Conservation (phyloP, 2,888 invertebrate species). For the Apocheima hispidaria region DNA sequence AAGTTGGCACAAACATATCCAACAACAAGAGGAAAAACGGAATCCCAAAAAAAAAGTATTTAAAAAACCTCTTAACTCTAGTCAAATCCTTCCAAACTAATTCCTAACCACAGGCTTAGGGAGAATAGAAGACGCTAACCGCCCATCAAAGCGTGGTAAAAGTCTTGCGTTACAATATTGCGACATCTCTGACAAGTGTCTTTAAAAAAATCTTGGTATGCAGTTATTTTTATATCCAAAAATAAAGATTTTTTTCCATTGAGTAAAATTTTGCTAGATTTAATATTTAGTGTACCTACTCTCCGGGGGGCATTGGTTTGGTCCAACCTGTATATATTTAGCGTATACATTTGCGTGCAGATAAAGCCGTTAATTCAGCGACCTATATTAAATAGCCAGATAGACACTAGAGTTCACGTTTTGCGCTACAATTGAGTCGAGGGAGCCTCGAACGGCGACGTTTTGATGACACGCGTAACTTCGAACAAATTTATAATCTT, state of each 20-base stretch:
- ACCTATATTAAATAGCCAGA: neutral
- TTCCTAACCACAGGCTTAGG: slow-evolving; percentile 50
- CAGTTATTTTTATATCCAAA: too few species aligned
- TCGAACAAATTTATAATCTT: neutral
- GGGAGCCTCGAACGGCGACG: neutral
- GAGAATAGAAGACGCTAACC: slow-evolving; percentile 5
- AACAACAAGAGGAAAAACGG: slow-evolving; percentile 59
- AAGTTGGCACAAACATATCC: slow-evolving; percentile 79
- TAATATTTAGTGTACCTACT: too few species aligned
- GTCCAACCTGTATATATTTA: too few species aligned
- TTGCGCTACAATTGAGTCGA: neutral
- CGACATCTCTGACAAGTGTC: too few species aligned
- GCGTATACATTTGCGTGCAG: too few species aligned
- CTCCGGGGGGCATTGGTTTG: too few species aligned
- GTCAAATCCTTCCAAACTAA: slow-evolving; percentile 77
- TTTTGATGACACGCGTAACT: neutral
- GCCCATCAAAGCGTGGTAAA: neutral
- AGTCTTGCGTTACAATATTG: neutral
- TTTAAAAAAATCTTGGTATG: too few species aligned
- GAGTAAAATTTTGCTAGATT: too few species aligned
- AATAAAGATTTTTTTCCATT: too few species aligned
- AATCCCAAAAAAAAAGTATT: slow-evolving; percentile 61
- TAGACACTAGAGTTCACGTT: too few species aligned
- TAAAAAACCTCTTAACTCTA: slow-evolving; percentile 69
- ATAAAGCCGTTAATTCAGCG: too few species aligned